Percentiles rank a stretch among this genome's conserved stretches.
Evolutionary conservation across 2,113 vertebrate species (phyloP).

Genomic region (Lophochroa leadbeateri): DNA sequence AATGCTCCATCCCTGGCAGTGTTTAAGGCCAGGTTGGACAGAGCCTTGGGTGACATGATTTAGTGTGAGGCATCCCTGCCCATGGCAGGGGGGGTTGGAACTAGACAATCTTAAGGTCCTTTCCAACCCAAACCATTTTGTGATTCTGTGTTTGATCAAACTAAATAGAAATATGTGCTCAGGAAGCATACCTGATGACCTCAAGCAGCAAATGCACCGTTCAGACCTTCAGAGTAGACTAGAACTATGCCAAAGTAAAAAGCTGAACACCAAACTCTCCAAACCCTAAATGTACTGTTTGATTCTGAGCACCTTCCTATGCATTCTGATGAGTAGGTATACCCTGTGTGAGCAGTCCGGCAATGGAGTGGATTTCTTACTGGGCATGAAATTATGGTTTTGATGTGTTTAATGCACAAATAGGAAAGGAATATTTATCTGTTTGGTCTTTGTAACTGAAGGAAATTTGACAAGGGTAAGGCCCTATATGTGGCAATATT

Average conservation of each 20-base stretch:
- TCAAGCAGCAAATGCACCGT: accelerated
- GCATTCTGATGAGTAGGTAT: accelerated
- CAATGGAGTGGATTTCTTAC: neutral
- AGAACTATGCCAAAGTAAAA: neutral
- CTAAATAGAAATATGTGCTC: neutral
- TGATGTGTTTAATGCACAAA: neutral
- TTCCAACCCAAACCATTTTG: neutral
- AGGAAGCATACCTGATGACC: neutral
- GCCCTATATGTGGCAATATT: neutral
- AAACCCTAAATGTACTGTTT: neutral
- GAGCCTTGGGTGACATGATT: neutral
- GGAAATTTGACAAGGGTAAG: neutral
- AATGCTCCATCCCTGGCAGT: neutral
- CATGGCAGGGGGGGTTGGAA: neutral
- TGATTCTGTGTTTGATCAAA: neutral
- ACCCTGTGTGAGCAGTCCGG: neutral
- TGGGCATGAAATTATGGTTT: neutral
- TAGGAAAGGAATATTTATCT: neutral
- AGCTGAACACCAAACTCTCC: neutral
- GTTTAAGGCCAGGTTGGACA: neutral
- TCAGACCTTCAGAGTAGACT: neutral
- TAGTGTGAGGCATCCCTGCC: neutral
- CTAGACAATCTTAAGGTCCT: neutral
- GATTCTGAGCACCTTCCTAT: neutral
- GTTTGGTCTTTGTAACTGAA: neutral